Conservation (phyloP, 2,113 vertebrate genomes). For the Nannospalax galili region DNA sequence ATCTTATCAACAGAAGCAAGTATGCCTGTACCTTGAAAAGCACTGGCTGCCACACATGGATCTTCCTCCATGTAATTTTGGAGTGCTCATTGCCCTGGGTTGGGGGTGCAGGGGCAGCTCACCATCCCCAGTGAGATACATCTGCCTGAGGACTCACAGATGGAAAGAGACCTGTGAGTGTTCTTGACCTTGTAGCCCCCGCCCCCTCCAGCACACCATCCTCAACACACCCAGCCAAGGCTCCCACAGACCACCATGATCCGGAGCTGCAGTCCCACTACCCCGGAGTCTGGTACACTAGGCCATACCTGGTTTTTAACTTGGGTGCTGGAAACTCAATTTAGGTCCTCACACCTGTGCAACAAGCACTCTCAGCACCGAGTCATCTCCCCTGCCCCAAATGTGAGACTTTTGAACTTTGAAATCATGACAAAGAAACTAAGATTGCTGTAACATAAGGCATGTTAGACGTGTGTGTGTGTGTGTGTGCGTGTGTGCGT, state of each 20-base stretch:
- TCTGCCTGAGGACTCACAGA: background rate
- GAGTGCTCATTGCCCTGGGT: background rate
- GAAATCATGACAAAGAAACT: background rate
- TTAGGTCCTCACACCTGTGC: background rate
- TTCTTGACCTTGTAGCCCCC: background rate
- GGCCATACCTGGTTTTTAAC: background rate
- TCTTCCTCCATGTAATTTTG: background rate
- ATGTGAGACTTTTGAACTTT: background rate
- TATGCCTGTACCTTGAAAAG: background rate
- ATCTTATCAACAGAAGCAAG: background rate
- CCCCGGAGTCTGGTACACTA: too few species aligned
- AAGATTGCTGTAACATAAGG: background rate
- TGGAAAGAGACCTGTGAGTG: fast-evolving
- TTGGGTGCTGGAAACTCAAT: background rate
- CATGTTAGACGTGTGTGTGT: too few species aligned
- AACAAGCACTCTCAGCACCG: background rate
- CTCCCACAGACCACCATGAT: background rate
- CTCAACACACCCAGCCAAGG: background rate
- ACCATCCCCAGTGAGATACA: too few species aligned
- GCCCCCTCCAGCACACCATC: background rate
- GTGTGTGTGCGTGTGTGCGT: too few species aligned
- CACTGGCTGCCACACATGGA: too few species aligned
- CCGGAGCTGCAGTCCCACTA: background rate
- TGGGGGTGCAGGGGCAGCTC: background rate
- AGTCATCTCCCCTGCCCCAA: background rate